Evolutionary conservation across 2,113 vertebrate species (phyloP).

Genomic region (Prionailurus bengalensis): DNA sequence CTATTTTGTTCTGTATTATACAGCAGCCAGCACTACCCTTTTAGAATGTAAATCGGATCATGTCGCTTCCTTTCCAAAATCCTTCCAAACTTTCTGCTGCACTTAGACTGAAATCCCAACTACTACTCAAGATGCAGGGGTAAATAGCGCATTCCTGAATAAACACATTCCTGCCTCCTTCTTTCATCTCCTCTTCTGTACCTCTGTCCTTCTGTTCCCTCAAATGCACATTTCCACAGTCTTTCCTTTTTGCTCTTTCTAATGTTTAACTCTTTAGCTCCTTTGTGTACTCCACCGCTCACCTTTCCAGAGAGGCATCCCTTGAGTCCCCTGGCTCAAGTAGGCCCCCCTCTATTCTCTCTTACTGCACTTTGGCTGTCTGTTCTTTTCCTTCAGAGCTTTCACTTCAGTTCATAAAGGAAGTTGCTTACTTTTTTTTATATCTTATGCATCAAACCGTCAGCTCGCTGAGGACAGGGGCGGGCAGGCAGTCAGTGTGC

Average conservation of each 20-base stretch:
- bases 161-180: background rate
- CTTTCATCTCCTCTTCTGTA: background rate
- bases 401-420: background rate
- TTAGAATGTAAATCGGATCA: slow-evolving; percentile 48
- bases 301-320: background rate
- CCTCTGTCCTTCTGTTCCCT: background rate
- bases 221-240: background rate
- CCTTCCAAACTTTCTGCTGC: background rate
- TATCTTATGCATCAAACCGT: background rate
- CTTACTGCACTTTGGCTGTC: no score
- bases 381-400: slow-evolving; percentile 12
- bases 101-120: slow-evolving; percentile 41
- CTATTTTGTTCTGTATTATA: slow-evolving; percentile 31
- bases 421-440: background rate
- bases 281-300: background rate
- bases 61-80: slow-evolving; percentile 44
- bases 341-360: background rate
- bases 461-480: background rate
- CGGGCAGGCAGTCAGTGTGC: background rate
- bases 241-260: background rate
- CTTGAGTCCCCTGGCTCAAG: background rate
- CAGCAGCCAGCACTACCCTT: background rate
- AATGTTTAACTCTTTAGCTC: background rate
- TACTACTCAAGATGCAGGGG: background rate
- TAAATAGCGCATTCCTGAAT: background rate